Evolutionary conservation across 2,797 vertebrate genomes (phyloP), one percentile per base, ranked within the genome.

Genomic region (Momotus momota): DNA sequence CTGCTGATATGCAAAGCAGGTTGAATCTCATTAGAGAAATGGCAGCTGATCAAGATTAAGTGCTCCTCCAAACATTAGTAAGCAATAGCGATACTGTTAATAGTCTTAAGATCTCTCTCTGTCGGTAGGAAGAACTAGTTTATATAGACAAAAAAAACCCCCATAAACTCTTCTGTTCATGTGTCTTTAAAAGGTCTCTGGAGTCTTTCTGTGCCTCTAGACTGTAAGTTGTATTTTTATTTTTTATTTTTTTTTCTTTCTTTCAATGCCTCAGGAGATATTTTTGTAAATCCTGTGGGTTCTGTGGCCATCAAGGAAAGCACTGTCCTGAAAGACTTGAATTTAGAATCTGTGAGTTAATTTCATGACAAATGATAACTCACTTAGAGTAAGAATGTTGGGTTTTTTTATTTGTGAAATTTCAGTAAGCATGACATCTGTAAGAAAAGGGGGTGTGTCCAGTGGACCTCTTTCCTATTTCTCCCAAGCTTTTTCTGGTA

Each of bases 1-100:
- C 64, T 79, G 89, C 54, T 81, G 38, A 13, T 75, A 69, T 89
- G 67, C 15, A 58, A 19, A 91, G 88, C 71, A 41, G 43, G 20
- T 77, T 75, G 78, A 35, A 57, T 92, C 97, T 93, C 74, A 46
- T 80, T 40, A 77, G 71, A 83, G 48, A 92, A 95, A 71, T 75
- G 46, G 46, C 75, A 92, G 71, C 70, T 88, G 75, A 81, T 87
- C 66, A 85, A 91, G 87, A 91, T 89, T 79, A 90, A 91, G 43
- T 57, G 83, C 46, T 91, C 20, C 25, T 95, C 27, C 83, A 60
- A 93, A 90, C 96, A 89, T 51, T 26, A 90, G 23, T 65, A 82
- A 91, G 95, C 46, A 72, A 12, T 61, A 49, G 45, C 51, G 17
- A 66, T 60, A 33, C 61, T 69, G 66, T 77, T 94, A 93, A 57